Percentiles rank a stretch among this genome's conserved stretches.
These are phyloP conservation scores for Oscheius sp. DNA, from an alignment of 2,888 invertebrate genomes.

Conservation along the genomic window DNA sequence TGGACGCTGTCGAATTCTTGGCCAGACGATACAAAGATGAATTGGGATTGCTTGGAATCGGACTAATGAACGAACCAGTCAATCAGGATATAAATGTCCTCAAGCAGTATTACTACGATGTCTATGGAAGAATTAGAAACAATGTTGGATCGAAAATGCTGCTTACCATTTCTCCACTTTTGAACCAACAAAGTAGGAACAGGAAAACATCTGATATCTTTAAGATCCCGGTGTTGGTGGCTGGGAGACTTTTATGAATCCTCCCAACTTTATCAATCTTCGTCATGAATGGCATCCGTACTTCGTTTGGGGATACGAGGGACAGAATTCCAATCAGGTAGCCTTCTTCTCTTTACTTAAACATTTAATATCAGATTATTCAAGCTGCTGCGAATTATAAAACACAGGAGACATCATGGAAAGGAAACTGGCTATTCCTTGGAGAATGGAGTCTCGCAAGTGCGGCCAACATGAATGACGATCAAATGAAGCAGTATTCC, in stretches of 20 bases:
- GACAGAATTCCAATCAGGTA: background rate
- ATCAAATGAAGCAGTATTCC: background rate
- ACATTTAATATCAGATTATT: background rate
- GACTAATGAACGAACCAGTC: background rate
- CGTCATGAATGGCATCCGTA: slow-evolving; percentile 20
- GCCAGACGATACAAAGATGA: slow-evolving; percentile 11
- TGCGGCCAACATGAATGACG: slow-evolving; percentile 2
- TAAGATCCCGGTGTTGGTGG: background rate
- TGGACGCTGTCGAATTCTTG: slow-evolving; percentile 1
- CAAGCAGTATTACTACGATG: slow-evolving; percentile 19
- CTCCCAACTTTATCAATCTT: background rate
- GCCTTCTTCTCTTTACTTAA: background rate
- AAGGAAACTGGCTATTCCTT: slow-evolving; percentile 4
- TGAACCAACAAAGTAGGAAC: slow-evolving; percentile 6
- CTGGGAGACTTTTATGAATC: slow-evolving; percentile 6
- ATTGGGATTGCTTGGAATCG: background rate
- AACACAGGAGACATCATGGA: background rate
- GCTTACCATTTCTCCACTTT: background rate
- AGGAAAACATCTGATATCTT: background rate
- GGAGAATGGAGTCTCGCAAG: slow-evolving; percentile 12
- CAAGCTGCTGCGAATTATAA: slow-evolving; percentile 1
- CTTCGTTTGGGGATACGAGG: slow-evolving; percentile 8
- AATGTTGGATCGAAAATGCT: slow-evolving; percentile 1
- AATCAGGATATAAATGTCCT: background rate
- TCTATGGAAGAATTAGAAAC: slow-evolving; percentile 9